Percentiles rank a stretch among this genome's conserved stretches.
Evolutionary conservation across 1,140 invertebrate genomes (phyloP).

Genomic region (Bombus confusus): DNA sequence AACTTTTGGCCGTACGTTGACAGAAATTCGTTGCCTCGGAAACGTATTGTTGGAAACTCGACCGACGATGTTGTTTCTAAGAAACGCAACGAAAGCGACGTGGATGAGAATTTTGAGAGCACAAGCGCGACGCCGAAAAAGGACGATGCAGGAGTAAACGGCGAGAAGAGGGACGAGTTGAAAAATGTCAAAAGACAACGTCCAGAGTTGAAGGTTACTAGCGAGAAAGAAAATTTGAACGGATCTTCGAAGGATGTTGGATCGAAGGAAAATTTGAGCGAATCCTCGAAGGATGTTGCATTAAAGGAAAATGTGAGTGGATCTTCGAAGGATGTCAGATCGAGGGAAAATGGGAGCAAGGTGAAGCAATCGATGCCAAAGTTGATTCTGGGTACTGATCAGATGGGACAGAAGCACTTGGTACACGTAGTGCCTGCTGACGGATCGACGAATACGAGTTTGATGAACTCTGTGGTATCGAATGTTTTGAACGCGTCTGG

Average conservation of each 20-base stretch:
- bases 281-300: neutral
- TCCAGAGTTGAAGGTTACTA: neutral
- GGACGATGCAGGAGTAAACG: neutral
- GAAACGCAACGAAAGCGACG: neutral
- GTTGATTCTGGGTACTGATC: constrained; percentile 68
- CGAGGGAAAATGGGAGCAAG: neutral
- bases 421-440: constrained; percentile 66
- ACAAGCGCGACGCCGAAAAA: neutral
- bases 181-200: neutral
- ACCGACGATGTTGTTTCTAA: neutral
- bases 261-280: neutral
- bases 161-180: neutral
- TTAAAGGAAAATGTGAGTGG: neutral
- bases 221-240: neutral
- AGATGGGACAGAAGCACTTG: constrained; percentile 65
- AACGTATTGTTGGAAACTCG: neutral
- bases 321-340: neutral
- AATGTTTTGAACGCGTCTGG: neutral
- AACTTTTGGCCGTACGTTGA: constrained; percentile 25
- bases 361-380: constrained; percentile 39
- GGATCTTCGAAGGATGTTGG: neutral
- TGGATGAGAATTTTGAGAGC: neutral
- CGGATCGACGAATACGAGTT: neutral
- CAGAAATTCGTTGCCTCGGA: neutral
- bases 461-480: neutral